Evolutionary conservation across 1,140 invertebrate species (phyloP).

Genomic region (Tetramorium alpestre): DNA sequence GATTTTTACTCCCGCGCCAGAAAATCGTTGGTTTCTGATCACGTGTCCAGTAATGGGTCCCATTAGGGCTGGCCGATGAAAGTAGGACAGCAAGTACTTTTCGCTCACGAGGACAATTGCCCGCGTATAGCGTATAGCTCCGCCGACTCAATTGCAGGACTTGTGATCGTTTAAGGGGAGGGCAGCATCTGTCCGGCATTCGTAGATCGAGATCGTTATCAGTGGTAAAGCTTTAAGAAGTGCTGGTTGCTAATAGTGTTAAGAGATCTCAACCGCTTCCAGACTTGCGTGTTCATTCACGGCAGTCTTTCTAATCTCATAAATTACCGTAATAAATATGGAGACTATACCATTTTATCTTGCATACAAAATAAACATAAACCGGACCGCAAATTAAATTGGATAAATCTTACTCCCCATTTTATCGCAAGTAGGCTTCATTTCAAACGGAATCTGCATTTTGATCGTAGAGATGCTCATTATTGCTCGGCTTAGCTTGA

Average conservation of each 20-base stretch:
- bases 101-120: conserved; percentile 41
- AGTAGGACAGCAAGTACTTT: conserved; percentile 63
- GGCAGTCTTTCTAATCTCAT: neutral
- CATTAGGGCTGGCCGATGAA: conserved; percentile 55
- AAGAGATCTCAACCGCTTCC: neutral
- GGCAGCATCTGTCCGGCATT: conserved; percentile 31
- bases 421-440: neutral
- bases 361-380: neutral
- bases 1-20: conserved; percentile 7
- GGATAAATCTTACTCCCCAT: neutral
- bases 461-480: neutral
- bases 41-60: conserved; percentile 45
- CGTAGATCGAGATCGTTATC: conserved; percentile 29
- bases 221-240: neutral
- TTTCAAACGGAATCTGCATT: neutral
- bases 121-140: conserved; percentile 15
- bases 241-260: neutral
- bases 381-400: neutral
- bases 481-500: neutral
- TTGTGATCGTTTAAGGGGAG: conserved; percentile 43
- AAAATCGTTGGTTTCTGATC: conserved; percentile 39
- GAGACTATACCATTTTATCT: neutral
- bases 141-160: conserved; percentile 56
- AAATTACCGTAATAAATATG: neutral
- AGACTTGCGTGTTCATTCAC: neutral